Evolutionary conservation across 2,113 vertebrate species (phyloP), one percentile per base, ranked within the genome.

Genomic region (Oncorhynchus nerka): DNA sequence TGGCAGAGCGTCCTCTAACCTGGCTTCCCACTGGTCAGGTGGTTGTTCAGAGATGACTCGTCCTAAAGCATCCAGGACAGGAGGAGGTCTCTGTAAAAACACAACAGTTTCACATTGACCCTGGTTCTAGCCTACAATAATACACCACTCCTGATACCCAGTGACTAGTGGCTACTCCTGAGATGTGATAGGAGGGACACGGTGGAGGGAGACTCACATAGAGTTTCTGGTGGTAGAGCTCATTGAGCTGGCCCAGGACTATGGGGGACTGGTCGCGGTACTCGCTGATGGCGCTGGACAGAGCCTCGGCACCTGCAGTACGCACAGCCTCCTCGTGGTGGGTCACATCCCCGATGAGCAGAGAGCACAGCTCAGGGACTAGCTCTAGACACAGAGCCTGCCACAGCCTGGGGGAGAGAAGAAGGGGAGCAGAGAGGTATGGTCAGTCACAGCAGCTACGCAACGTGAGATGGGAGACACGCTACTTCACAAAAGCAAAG

Each of bases 21-120:
- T 97, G 89, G 98, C 97, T 92, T 98, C 97, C 97, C 97, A 99
- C 70, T 98, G 97, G 91, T 99, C 97, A 73, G 98, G 98, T 0
- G 98, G 97, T 67, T 97, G 92, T 88, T 99, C 98, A 59, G 96
- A 98, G 84, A 99, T 98, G 69, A 99, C 95, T 79, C 98, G 93
- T 76, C 98, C 98, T 87, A 99, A 89, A 71, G 95, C 96, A 87
- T 99, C 98, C 87, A 99, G 89, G 81, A 99, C 94, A 5, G 98
- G 98, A 7, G 97, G 97, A 0, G 96, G 96, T 83, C 97, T 96
- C 98, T 99, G 89, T 39, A 82, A 59, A 79, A 70, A 79, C 0
- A 49, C 45, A 5, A 74, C 9, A 1, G 6, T 19, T 22, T 51
- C 13, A 61, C 55, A 22, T 32, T 3, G 26, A 19, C 32, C 5